Evolutionary conservation across 2,888 invertebrate genomes (phyloP).

Genomic region (Calliphora vomitoria): DNA sequence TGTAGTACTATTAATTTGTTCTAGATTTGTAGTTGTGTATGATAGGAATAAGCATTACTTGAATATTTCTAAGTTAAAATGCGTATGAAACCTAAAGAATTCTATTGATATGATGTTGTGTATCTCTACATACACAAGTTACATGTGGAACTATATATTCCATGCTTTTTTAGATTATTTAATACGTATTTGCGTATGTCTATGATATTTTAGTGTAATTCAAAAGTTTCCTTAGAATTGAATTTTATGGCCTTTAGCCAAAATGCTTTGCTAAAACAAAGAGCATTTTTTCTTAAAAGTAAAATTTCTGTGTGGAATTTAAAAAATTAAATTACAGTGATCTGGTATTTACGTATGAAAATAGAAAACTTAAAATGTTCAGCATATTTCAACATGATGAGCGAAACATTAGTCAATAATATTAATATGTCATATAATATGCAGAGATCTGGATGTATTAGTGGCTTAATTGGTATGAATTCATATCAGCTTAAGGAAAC

Average conservation of each 20-base stretch:
- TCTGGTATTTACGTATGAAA: constrained; percentile 2
- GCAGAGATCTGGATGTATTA: neutral
- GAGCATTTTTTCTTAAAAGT: constrained; percentile 48
- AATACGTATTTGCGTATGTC: neutral
- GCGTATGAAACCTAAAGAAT: constrained; percentile 60
- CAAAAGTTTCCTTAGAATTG: constrained; percentile 46
- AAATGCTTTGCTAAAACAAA: constrained; percentile 44
- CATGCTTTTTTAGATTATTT: constrained; percentile 19
- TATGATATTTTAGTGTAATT: constrained; percentile 40
- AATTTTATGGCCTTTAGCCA: constrained; percentile 63
- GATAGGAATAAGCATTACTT: constrained; percentile 40
- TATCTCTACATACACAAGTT: neutral
- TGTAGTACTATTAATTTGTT: constrained; percentile 2
- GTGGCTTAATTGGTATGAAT: too few relatives aligned
- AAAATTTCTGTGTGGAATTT: constrained; percentile 19
- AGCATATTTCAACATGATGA: too few relatives aligned
- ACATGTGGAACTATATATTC: constrained; percentile 20
- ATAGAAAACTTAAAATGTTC: neutral
- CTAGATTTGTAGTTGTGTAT: constrained; percentile 20
- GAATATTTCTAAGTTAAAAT: constrained; percentile 59
- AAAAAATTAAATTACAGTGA: constrained; percentile 23
- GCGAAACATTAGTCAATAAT: too few relatives aligned
- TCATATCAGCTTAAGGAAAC: too few relatives aligned
- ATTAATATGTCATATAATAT: too few relatives aligned
- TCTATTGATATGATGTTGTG: constrained; percentile 56